Conservation (phyloP, 92 coral and sea anemone genomes). For the Montipora capitata region DNA sequence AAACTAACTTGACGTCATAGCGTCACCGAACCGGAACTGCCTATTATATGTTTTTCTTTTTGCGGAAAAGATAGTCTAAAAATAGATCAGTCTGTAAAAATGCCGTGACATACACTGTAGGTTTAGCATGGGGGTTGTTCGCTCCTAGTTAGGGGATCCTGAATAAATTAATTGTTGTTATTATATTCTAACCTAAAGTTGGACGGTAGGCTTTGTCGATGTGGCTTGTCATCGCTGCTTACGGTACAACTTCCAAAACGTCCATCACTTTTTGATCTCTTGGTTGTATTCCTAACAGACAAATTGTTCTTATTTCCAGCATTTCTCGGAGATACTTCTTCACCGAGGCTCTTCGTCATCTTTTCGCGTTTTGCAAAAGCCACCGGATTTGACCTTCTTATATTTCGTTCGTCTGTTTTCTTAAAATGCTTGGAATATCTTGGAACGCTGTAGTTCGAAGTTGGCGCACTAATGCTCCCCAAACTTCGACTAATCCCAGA, state of each 20-base stretch:
- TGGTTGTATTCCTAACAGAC: not conserved
- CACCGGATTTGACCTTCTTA: not conserved
- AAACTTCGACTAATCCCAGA: conserved; percentile 34
- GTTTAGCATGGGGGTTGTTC: too few species aligned
- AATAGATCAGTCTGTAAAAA: too few species aligned
- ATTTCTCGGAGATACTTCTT: conserved; percentile 8
- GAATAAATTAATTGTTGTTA: not conserved
- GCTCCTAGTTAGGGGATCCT: too few species aligned
- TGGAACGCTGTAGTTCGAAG: not conserved
- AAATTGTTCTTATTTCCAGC: not conserved
- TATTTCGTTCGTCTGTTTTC: not conserved
- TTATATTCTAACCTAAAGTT: conserved; percentile 11
- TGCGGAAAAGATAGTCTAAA: too few species aligned
- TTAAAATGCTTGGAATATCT: not conserved
- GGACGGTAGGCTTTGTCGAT: not conserved
- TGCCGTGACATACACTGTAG: too few species aligned
- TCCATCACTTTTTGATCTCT: conserved; percentile 22
- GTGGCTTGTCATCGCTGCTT: conserved; percentile 20
- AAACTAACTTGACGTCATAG: too few species aligned
- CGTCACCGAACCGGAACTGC: too few species aligned
- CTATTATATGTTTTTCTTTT: too few species aligned
- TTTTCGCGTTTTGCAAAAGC: conserved; percentile 9
- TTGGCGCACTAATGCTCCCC: conserved; percentile 12
- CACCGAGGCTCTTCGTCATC: not conserved
- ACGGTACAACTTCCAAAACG: not conserved